phyloP scores from a whole-genome alignment of 2,888 invertebrate genomes.

The Megaustenia siamemsis region DNA sequence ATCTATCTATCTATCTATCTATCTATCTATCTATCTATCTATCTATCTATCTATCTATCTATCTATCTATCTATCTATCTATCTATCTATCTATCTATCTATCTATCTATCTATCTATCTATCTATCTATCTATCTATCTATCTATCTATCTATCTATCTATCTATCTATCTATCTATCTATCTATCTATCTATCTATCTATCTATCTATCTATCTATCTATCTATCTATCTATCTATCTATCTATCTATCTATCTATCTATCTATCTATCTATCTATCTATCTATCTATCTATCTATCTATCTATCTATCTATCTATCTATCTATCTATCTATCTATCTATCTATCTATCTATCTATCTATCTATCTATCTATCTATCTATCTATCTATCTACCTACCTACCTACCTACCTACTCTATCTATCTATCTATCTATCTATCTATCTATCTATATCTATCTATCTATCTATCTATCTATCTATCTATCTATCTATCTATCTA shows the following conservation, averaged over 20 bases:
- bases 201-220: not conserved
- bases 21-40: too few relatives aligned
- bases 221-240: slow-evolving; percentile 15
- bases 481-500: not conserved
- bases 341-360: not conserved
- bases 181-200: not conserved
- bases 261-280: slow-evolving; percentile 33
- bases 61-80: too few relatives aligned
- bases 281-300: slow-evolving; percentile 22
- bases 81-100: too few relatives aligned
- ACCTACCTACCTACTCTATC: too few relatives aligned
- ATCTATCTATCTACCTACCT: not conserved
- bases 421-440: not conserved
- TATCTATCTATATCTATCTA: not conserved
- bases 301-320: not conserved
- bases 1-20: too few relatives aligned
- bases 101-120: too few relatives aligned
- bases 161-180: too few relatives aligned
- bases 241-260: slow-evolving; percentile 6
- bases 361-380: not conserved
- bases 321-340: not conserved
- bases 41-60: too few relatives aligned
- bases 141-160: too few relatives aligned
- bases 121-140: too few relatives aligned
- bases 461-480: not conserved